phyloP scores from a whole-genome alignment of 53 echinoderm and acorn worm species.

The Stichopus horrens region DNA sequence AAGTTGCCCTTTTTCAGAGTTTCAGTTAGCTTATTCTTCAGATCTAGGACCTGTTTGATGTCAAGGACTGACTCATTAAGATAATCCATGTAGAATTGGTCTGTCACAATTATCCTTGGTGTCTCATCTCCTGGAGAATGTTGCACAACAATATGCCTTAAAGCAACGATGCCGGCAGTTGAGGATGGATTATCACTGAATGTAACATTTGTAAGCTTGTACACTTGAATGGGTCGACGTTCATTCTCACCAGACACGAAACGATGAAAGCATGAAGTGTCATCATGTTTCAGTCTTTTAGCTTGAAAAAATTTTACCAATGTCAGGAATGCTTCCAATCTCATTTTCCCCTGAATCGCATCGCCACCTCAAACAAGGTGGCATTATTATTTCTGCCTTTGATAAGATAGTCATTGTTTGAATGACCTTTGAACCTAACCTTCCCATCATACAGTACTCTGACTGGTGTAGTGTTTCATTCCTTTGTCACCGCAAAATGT shows the following conservation, averaged over 20 bases:
- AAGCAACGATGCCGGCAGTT: constrained; percentile 39
- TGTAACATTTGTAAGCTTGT: constrained; percentile 62
- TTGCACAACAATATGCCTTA: constrained; percentile 16
- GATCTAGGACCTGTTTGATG: constrained; percentile 41
- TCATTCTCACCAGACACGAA: constrained; percentile 63
- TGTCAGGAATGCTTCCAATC: constrained; percentile 60
- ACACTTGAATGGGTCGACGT: constrained; percentile 60
- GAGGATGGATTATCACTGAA: constrained; percentile 77
- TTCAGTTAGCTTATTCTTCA: constrained; percentile 56
- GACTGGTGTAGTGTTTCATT: constrained; percentile 44
- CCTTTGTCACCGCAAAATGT: constrained; percentile 71
- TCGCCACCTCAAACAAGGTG: constrained; percentile 53
- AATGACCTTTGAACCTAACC: constrained; percentile 56
- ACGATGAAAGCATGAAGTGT: constrained; percentile 59
- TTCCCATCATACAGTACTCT: constrained; percentile 59
- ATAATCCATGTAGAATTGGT: constrained; percentile 62
- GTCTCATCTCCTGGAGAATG: constrained; percentile 48
- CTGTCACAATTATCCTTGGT: constrained; percentile 23
- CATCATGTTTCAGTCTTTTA: constrained; percentile 56
- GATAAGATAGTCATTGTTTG: constrained; percentile 45
- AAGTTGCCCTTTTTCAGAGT: constrained; percentile 9
- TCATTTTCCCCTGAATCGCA: constrained; percentile 67
- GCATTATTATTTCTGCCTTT: constrained; percentile 58
- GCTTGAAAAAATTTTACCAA: constrained; percentile 69
- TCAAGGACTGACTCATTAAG: constrained; percentile 55